Evolutionary conservation across 2,113 vertebrate genomes (phyloP).

Genomic region (Barnardius zonarius): DNA sequence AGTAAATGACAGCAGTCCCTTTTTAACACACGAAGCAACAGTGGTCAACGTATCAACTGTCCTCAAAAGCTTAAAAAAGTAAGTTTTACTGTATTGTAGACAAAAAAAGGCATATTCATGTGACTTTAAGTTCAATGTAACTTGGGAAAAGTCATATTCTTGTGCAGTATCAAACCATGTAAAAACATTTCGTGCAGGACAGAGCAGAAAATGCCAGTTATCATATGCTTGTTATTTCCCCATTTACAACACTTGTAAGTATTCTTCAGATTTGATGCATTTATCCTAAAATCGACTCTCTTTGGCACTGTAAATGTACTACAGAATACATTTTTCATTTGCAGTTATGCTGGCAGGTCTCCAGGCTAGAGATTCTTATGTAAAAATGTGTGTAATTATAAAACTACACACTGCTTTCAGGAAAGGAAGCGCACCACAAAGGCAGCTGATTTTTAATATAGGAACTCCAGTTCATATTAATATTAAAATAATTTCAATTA

Average conservation of each 20-base stretch:
- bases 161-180: conserved; percentile 17
- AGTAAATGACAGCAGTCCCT: conserved; percentile 58
- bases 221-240: conserved; percentile 78
- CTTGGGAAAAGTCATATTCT: neutral
- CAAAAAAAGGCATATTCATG: conserved; percentile 44
- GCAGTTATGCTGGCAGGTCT: neutral
- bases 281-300: conserved; percentile 1
- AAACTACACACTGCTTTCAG: neutral
- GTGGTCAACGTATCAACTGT: conserved; percentile 50
- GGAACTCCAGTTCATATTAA: neutral
- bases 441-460: neutral
- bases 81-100: conserved; percentile 49
- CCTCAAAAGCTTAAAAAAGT: conserved; percentile 44
- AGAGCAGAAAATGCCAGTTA: conserved; percentile 63
- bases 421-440: neutral
- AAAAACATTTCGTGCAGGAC: conserved; percentile 55
- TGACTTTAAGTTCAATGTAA: neutral
- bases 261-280: neutral
- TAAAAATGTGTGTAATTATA: neutral
- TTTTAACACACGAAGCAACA: conserved; percentile 53
- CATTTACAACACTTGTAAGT: conserved; percentile 16
- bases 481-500: neutral
- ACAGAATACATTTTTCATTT: neutral
- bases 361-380: neutral
- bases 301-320: neutral